Conservation (phyloP, 2,113 vertebrate species). For the Boulengeromyrus knoepffleri region DNA sequence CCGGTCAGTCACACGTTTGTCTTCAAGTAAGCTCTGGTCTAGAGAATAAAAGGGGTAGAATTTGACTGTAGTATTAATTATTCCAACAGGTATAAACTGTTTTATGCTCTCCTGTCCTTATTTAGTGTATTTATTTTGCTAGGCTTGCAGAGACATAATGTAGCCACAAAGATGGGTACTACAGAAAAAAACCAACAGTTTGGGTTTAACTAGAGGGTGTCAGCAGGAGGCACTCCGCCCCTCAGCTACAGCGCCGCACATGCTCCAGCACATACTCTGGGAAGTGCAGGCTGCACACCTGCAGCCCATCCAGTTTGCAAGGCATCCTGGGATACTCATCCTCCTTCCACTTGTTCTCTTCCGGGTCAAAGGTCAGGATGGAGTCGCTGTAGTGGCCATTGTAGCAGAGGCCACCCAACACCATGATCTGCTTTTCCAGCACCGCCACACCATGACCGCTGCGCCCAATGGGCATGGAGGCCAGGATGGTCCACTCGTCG, state of each 20-base stretch:
- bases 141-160: slow-evolving; percentile 1
- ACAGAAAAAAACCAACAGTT: not conserved
- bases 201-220: slow-evolving; percentile 21
- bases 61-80: slow-evolving; percentile 31
- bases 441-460: slow-evolving; percentile 96
- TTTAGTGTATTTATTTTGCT: not conserved
- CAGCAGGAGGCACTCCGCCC: slow-evolving; percentile 7
- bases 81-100: slow-evolving; percentile 46
- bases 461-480: slow-evolving; percentile 97
- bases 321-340: slow-evolving; percentile 98
- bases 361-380: slow-evolving; percentile 95
- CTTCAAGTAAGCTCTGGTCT: slow-evolving; percentile 50
- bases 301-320: slow-evolving; percentile 96
- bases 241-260: slow-evolving; percentile 88
- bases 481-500: slow-evolving; percentile 97
- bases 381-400: slow-evolving; percentile 99
- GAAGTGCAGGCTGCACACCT: slow-evolving; percentile 96
- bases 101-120: slow-evolving; percentile 8
- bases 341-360: slow-evolving; percentile 99
- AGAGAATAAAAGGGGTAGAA: slow-evolving; percentile 42
- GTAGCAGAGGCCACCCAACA: slow-evolving; percentile 96
- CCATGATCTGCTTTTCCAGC: slow-evolving; percentile 96
- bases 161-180: slow-evolving; percentile 17
- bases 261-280: slow-evolving; percentile 95
- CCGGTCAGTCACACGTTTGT: not conserved